These are phyloP conservation scores for Cantharis rufa DNA, from an alignment of 2,888 invertebrate species.

Conservation along the genomic window DNA sequence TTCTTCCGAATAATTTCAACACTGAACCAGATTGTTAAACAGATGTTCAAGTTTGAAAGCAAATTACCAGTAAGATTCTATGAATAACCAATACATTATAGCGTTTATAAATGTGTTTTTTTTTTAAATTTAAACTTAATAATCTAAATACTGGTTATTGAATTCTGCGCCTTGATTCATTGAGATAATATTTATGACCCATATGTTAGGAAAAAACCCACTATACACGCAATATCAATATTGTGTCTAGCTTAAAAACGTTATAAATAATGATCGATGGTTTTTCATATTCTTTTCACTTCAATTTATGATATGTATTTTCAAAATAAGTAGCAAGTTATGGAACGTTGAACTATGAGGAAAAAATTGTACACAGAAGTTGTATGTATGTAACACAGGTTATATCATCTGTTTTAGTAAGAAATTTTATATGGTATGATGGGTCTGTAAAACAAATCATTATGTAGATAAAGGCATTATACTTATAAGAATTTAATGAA, in stretches of 20 bases:
- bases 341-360: not conserved
- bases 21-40: not conserved
- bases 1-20: not conserved
- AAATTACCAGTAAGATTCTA: not conserved
- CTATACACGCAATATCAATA: not conserved
- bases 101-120: not conserved
- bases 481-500: conserved; percentile 29
- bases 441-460: not conserved
- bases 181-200: not conserved
- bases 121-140: not conserved
- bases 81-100: not conserved
- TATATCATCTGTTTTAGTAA: not conserved
- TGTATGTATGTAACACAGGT: not conserved
- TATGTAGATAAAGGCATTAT: not conserved
- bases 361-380: not conserved
- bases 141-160: not conserved
- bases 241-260: not conserved
- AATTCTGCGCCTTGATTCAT: not conserved
- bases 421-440: not conserved
- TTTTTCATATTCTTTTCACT: not conserved
- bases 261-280: not conserved
- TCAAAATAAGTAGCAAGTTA: not conserved
- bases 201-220: not conserved
- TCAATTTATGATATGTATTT: not conserved
- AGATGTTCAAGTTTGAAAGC: not conserved